phyloP scores from a whole-genome alignment of 2,797 vertebrate species.

The Megalops cyprinoides region DNA sequence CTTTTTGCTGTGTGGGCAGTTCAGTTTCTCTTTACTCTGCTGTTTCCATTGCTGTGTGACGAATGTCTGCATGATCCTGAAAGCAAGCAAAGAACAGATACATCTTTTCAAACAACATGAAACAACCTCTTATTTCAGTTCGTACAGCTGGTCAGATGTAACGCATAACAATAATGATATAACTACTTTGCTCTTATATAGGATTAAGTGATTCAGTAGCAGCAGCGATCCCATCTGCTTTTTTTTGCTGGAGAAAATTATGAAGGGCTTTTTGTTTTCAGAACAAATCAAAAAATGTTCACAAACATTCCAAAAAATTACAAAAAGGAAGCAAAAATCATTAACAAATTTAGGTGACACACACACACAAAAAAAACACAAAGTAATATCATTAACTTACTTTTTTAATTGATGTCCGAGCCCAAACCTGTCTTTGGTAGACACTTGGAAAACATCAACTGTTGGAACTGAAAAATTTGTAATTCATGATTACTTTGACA shows the following conservation, averaged over 20 bases:
- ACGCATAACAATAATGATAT: neutral
- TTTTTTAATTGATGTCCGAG: conserved; percentile 89
- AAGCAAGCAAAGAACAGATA: conserved; percentile 44
- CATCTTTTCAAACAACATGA: conserved; percentile 23
- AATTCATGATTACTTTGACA: neutral
- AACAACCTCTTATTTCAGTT: neutral
- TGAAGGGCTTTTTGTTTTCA: too few species aligned
- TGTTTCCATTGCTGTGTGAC: conserved; percentile 90
- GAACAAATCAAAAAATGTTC: too few species aligned
- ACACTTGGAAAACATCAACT: conserved; percentile 89
- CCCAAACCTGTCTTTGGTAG: conserved; percentile 87
- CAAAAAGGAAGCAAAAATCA: neutral
- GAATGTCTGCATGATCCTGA: conserved; percentile 90
- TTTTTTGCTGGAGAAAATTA: too few species aligned
- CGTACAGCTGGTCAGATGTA: neutral
- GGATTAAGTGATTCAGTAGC: neutral
- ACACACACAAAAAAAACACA: neutral
- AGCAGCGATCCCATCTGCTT: neutral
- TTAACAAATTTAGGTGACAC: neutral
- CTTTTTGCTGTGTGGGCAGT: conserved; percentile 82
- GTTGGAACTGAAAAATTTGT: conserved; percentile 77
- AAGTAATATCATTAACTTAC: conserved; percentile 66
- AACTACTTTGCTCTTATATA: too few species aligned
- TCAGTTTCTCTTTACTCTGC: conserved; percentile 83
- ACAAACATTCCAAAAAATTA: neutral